Base-by-base conservation (phyloP, 2,888 invertebrate genomes). In the Thera britannica region DNA sequence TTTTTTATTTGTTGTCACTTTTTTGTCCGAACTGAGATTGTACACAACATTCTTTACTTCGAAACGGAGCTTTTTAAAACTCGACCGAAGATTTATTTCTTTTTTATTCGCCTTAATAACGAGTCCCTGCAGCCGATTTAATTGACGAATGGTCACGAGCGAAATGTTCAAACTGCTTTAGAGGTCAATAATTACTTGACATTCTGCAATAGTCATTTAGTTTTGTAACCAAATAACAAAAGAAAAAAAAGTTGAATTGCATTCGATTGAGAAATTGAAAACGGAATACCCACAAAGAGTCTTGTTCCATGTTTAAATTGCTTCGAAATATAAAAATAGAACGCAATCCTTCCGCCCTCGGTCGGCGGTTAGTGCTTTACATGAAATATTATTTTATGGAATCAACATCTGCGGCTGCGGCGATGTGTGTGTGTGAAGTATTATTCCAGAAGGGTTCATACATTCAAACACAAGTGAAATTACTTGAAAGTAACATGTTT, bases 321-420 rank as follows among this genome's bases (percentile, higher is more conserved):
- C 84, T 86, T 89, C 83, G 87, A 90, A 92, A 91, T 90, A 90
- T 91, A 89, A 90, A 92, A 93, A 93, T 93, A 93, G 93, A 93
- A 93, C 88, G 86, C 92, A 92, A 92, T 92, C 93, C 93, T 93
- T 93, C 93, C 93, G 92, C 92, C 93, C 93, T 91, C 91, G 87
- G 88, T 84, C 87, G 84, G 79, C 86, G 87, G 90, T 90, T 91
- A 90, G 90, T 90, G 90, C 90, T 92, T 92, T 92, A 93, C 93
- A 93, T 92, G 93, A 93, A 93, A 93, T 93, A 93, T 92, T 93
- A 93, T 92, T 93, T 93, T 92, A 93, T 92, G 92, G 92, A 92
- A 92, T 93, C 92, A 92, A 90, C 93, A 93, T 93, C 93, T 93
- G 93, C 92, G 90, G 83, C 85, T 63, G 77, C 74, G 75, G 76